Base-by-base conservation (phyloP, 2,113 vertebrate genomes). In the Salvelinus fontinalis region DNA sequence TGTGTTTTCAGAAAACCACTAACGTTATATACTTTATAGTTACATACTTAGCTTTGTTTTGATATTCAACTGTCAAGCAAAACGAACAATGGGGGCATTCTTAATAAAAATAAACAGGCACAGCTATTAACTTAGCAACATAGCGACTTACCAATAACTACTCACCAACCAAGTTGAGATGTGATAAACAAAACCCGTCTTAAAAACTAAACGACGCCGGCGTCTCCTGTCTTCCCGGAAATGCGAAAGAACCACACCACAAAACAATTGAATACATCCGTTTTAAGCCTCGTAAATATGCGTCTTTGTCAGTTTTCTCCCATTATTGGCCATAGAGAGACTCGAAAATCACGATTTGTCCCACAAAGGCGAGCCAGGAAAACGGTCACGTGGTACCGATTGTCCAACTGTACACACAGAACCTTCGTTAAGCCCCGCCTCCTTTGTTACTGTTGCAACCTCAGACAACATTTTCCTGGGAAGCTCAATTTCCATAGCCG, bases 131-230 rank as follows among this genome's bases (percentile, higher is more conserved):
- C 44, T 75, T 39, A 65, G 34, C 24, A 18, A 72, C 44, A 75
- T 34, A 65, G 34, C 24, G n/a, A 51, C 74, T 81, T 75, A 72
- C 8, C 73, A 76, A 76, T 39, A 77, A 81, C 76, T 84, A 91
- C 90, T 92, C 81, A 89, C 89, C 86, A 34, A 76, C 76, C 87
- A 89, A 89, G 84, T 91, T 88, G 76, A 84, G 77, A 65, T 0
- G 77, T 1, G 77, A 75, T 78, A 78, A 81, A 3, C 20, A 78
- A 80, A 64, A 70, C 83, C 83, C 59, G 67, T 62, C 22, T 27
- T n/a, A 5, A 24, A 75, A 48, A 68, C 26, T 67, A n/a, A 8
- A 20, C 29, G 6, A 34, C 29, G 9, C 27, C 29, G 1, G 29
- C 67, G 31, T 34, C 31, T 39, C 31, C 26, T n/a, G 7, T 3